phyloP scores from a whole-genome alignment of 2,113 vertebrate genomes.

The Pelecanoides urinatrix region DNA sequence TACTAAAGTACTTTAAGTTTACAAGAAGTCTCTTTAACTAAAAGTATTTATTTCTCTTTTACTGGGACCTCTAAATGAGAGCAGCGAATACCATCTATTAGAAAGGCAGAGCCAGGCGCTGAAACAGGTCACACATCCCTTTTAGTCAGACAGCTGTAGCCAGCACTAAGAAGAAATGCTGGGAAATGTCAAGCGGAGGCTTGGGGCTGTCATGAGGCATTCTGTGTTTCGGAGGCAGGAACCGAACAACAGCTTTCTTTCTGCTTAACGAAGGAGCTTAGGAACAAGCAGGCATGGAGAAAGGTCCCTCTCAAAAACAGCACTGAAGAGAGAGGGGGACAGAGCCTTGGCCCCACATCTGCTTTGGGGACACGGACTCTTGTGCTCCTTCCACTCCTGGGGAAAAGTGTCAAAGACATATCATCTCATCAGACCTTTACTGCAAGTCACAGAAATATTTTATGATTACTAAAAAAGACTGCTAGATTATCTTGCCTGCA shows the following conservation, averaged over 20 bases:
- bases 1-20: no score
- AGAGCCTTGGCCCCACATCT: not conserved
- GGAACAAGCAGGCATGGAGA: not conserved
- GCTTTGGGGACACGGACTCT: not conserved
- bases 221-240: not conserved
- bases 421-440: not conserved
- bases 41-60: not conserved
- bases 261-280: not conserved
- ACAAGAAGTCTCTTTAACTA: no score
- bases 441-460: not conserved
- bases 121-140: not conserved
- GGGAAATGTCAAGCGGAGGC: not conserved
- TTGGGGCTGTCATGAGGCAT: not conserved
- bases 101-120: not conserved
- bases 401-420: not conserved
- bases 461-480: not conserved
- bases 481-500: not conserved
- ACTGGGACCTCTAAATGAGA: not conserved
- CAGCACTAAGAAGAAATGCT: not conserved
- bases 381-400: not conserved
- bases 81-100: not conserved
- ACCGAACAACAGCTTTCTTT: not conserved
- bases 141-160: not conserved
- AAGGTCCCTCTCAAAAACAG: not conserved
- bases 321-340: not conserved